These are phyloP conservation scores for Chroicocephalus ridibundus DNA, from an alignment of 2,113 vertebrate species.

Conservation along the genomic window DNA sequence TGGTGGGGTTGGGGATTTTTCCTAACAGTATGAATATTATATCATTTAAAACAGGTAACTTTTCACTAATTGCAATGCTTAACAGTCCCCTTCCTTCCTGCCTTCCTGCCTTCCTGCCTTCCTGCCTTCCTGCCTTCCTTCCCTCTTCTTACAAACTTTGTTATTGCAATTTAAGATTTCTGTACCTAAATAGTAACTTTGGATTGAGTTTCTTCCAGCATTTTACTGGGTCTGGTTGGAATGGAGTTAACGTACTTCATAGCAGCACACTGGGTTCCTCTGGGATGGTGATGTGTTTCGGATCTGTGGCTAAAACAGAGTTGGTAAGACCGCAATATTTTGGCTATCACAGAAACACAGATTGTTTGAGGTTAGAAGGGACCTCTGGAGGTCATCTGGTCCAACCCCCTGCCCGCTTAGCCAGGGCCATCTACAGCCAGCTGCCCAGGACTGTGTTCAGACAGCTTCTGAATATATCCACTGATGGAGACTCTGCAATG, in stretches of 20 bases:
- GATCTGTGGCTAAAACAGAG: background rate
- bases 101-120: too few species aligned
- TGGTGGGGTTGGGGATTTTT: rapidly evolving
- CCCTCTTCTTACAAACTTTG: background rate
- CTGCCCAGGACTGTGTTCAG: background rate
- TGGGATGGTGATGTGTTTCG: background rate
- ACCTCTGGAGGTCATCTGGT: background rate
- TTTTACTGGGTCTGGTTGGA: background rate
- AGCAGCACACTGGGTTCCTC: background rate
- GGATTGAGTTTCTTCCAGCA: background rate
- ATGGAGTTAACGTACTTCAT: background rate
- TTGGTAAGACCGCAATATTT: background rate
- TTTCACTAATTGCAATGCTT: background rate
- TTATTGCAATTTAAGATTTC: background rate
- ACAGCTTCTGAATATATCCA: background rate
- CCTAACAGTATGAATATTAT: background rate
- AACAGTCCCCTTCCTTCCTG: background rate
- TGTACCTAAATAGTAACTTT: background rate
- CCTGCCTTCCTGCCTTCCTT: background rate
- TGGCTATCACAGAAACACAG: background rate
- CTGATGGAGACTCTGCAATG: rapidly evolving
- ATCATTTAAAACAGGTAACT: background rate
- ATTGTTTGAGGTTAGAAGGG: background rate
- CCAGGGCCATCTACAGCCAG: background rate
- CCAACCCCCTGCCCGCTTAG: background rate